Percentiles rank a stretch among this genome's conserved stretches.
These are phyloP conservation scores for Eupithecia vulgata DNA, from an alignment of 2,888 invertebrate species.

Conservation along the genomic window DNA sequence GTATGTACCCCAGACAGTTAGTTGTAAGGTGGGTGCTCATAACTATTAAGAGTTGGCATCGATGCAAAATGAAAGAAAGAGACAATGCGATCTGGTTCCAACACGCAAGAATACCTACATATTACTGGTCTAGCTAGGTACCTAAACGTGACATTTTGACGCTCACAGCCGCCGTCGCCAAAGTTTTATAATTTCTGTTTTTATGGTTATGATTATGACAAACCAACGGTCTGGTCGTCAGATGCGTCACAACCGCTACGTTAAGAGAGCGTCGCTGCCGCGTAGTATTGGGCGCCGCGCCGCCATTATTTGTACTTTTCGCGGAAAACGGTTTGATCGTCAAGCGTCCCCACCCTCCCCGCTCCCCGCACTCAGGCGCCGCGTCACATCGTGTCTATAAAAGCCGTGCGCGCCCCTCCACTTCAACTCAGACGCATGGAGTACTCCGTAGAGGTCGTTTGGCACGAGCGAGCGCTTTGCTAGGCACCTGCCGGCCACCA, in stretches of 20 bases:
- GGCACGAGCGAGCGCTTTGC: slow-evolving; percentile 85
- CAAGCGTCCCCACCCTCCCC: slow-evolving; percentile 53
- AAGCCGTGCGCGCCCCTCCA: slow-evolving; percentile 76
- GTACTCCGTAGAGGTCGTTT: slow-evolving; percentile 85
- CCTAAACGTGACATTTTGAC: slow-evolving; percentile 19
- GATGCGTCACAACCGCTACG: slow-evolving; percentile 70
- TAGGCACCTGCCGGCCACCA: slow-evolving; percentile 84
- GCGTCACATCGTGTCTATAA: slow-evolving; percentile 79
- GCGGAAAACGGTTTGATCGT: slow-evolving; percentile 80
- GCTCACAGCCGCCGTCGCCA: slow-evolving; percentile 63
- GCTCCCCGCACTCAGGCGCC: slow-evolving; percentile 58
- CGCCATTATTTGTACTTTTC: slow-evolving; percentile 75
- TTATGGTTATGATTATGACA: slow-evolving; percentile 55
- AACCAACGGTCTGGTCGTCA: slow-evolving; percentile 67
- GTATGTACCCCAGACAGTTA: not conserved
- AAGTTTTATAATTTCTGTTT: slow-evolving; percentile 42
- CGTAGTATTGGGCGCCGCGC: slow-evolving; percentile 55
- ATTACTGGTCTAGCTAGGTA: slow-evolving; percentile 10
- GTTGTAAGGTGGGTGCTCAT: not conserved
- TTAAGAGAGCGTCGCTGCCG: slow-evolving; percentile 54
- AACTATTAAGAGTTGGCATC: slow-evolving; percentile 23
- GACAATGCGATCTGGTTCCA: slow-evolving; percentile 30
- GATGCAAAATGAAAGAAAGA: slow-evolving; percentile 24
- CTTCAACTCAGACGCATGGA: slow-evolving; percentile 84
- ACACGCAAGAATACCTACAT: slow-evolving; percentile 44